Evolutionary conservation across 2,888 invertebrate species (phyloP), one percentile per base, ranked within the genome.

Genomic region (Nymphalis polychloros): DNA sequence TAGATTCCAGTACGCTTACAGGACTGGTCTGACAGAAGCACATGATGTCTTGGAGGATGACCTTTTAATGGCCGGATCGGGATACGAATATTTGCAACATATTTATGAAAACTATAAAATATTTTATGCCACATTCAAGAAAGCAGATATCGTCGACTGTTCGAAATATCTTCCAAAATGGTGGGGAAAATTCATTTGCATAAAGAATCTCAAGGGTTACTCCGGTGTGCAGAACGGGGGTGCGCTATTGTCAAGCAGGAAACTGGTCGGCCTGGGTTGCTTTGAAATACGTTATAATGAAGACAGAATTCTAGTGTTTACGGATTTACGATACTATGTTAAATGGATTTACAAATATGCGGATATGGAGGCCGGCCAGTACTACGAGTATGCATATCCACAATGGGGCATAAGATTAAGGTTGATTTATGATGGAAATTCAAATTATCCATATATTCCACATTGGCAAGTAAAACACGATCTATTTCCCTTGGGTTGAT

Each of bases 171-270:
- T 87, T 0, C 87, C 87, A 0, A 88, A 88, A 69, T 84, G 76
- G 77, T 88, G 87, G 88, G 88, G 87, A 0, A 87, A 87, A 70
- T 88, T 87, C 63, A 82, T 87, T 20, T 88, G 88, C 62, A 41
- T 86, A 0, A 75, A 47, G n/a, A 88, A 88, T 69, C 2, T 10
- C 0, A 0, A 60, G 0, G 1, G 57, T 0, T 78, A 69, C 1
- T 27, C 84, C 0, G 87, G 87, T 0, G 0, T 88, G 0, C 84
- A 79, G 2, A 86, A 84, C 53, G 88, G 89, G 0, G 85, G 84
- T 0, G 79, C 79, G 0, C 60, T 88, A 0, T 76, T 81, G 8
- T 50, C 67, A 0, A 47, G 35, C 0, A 68, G 70, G 1, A 57
- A 23, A 2, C 2, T 87, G 0, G 55, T 81, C 0, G 88, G 82